These are phyloP conservation scores for Protophormia terraenovae DNA, from an alignment of 2,888 invertebrate species.

Conservation along the genomic window DNA sequence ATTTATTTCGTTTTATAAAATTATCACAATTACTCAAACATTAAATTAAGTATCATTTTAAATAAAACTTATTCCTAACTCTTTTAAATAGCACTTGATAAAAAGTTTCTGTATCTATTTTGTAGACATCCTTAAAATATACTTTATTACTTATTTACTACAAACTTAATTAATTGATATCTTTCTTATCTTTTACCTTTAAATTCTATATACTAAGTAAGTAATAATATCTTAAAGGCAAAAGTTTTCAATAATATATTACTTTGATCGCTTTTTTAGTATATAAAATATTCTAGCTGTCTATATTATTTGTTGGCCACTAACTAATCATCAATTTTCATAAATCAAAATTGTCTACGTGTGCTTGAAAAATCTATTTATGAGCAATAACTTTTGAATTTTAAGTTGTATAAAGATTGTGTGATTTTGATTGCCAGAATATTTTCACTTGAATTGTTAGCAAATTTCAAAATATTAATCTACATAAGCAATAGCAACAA, in stretches of 20 bases:
- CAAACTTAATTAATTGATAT: background rate
- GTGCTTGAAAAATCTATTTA: conserved; percentile 3
- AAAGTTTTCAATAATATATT: conserved; percentile 25
- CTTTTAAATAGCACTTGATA: no score
- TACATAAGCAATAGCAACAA: conserved; percentile 9
- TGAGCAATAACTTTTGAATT: conserved; percentile 24
- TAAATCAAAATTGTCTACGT: conserved; percentile 56
- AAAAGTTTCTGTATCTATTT: no score
- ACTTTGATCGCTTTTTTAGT: conserved; percentile 13
- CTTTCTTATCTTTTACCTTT: background rate
- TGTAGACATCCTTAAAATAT: background rate
- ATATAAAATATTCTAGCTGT: conserved; percentile 3
- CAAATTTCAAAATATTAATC: conserved; percentile 42
- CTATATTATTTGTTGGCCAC: conserved; percentile 19
- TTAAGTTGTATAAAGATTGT: conserved; percentile 30
- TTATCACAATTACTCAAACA: no score
- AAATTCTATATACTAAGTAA: background rate
- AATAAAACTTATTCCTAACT: no score
- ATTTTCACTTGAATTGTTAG: conserved; percentile 48
- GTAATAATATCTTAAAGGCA: conserved; percentile 3
- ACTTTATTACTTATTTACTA: background rate
- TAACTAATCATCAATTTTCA: conserved; percentile 61
- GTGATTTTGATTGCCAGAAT: conserved; percentile 22
- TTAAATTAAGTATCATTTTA: no score
- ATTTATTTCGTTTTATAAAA: no score